Evolutionary conservation across 2,113 vertebrate species (phyloP), one percentile per base, ranked within the genome.

Genomic region (Barbus barbus): DNA sequence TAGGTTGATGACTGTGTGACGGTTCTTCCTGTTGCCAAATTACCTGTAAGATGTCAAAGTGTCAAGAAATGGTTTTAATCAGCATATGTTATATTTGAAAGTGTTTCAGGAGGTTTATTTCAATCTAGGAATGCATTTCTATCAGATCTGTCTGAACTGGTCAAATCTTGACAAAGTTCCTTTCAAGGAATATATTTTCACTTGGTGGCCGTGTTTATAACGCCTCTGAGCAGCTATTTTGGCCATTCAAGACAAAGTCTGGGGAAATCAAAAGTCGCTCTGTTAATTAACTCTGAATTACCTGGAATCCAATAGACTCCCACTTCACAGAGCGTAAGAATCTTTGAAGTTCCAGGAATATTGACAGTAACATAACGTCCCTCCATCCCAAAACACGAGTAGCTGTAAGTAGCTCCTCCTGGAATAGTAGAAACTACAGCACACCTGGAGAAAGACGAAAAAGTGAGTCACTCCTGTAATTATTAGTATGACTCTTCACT

Each of bases 1-100:
- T 0, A 4, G 13, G 48, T 1, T 9, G 88, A 87, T 20, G 90
- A 90, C 20, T 91, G 89, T 60, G 0, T 11, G 18, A 44, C 89
- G 18, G 3, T 44, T 73, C 63, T 80, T 44, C 3, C 4, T 71
- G 9, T 20, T 26, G 84, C 84, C 46, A 88, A 16, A 44, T 88
- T 83, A 13, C 8, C 82, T 84, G 56, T 33, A 83, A 53, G 31
- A 71, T 71, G 4, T 60, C 20, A 41, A 3, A 33, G 0, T 38
- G 33, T 22, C 33, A 12, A 69, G 1, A 71, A 44, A 44, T 44
- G 41, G 41, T 48, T 48, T 48, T 14, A 48, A 14, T 48, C 46
- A 48, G 46, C 4, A 14, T 14, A 48, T 48, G 14, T 48, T 48
- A 48, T 14, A n/a, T n/a, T n/a, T n/a, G n/a, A n/a, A n/a, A n/a